Evolutionary conservation across 2,797 vertebrate genomes (phyloP).

Genomic region (Neopelma chrysocephalum): DNA sequence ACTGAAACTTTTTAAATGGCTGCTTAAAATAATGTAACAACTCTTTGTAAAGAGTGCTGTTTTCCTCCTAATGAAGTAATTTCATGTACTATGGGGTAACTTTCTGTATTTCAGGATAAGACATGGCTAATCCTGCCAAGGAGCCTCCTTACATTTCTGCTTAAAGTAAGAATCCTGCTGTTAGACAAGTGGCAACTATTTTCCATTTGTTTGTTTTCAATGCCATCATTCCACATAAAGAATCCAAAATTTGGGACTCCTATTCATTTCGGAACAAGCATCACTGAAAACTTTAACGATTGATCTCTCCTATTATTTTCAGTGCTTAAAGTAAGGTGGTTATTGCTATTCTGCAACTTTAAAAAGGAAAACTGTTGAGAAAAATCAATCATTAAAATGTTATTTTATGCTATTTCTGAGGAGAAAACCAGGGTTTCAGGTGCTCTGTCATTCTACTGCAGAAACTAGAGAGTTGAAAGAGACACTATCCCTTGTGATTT

Average conservation of each 20-base stretch:
- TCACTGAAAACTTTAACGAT: neutral
- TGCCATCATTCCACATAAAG: neutral
- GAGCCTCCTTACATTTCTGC: neutral
- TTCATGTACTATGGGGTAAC: rapidly evolving
- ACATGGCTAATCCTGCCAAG: neutral
- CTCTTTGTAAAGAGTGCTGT: neutral
- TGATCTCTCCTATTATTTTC: slow-evolving; percentile 13
- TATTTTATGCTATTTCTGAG: slow-evolving; percentile 1
- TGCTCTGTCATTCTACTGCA: neutral
- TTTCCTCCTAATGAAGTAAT: neutral
- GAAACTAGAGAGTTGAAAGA: neutral
- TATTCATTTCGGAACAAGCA: slow-evolving; percentile 44
- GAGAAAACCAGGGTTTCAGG: neutral
- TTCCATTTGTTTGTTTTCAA: neutral
- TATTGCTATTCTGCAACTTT: slow-evolving; percentile 55
- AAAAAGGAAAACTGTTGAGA: neutral
- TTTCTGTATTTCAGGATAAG: neutral
- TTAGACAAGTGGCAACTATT: neutral
- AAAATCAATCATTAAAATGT: neutral
- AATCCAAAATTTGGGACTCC: neutral
- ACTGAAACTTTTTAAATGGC: neutral
- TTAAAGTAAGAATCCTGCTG: neutral
- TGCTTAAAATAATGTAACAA: neutral
- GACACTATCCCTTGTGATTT: neutral
- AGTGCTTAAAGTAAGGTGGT: slow-evolving; percentile 31